phyloP scores from a whole-genome alignment of 1,140 invertebrate species.

The Palaemon carinicauda region DNA sequence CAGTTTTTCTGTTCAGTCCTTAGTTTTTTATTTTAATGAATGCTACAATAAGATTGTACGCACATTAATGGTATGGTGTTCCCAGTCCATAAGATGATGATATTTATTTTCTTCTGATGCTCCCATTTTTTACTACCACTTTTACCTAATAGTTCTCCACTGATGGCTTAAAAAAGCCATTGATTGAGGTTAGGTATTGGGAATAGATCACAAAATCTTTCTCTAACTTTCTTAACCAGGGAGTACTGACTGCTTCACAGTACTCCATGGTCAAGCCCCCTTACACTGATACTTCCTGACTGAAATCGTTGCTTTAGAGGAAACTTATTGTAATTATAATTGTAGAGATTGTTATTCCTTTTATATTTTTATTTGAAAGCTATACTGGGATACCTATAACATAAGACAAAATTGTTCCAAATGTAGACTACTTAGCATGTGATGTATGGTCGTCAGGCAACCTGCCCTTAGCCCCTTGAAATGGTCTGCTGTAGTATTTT shows the following conservation, averaged over 20 bases:
- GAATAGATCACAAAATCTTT: slow-evolving; percentile 42
- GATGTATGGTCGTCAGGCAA: slow-evolving; percentile 43
- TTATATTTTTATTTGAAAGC: slow-evolving; percentile 12
- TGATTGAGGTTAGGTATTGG: neutral
- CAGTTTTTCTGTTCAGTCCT: neutral
- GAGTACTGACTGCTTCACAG: slow-evolving; percentile 58
- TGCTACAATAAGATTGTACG: slow-evolving; percentile 44
- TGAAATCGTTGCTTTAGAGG: slow-evolving; percentile 29
- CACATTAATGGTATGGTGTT: slow-evolving; percentile 42
- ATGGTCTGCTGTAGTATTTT: neutral
- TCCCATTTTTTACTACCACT: neutral
- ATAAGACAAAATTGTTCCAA: slow-evolving; percentile 47
- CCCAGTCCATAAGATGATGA: slow-evolving; percentile 5
- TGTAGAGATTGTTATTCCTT: slow-evolving; percentile 18
- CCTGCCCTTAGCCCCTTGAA: neutral
- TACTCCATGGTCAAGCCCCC: slow-evolving; percentile 48
- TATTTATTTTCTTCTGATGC: slow-evolving; percentile 32
- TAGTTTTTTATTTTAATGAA: slow-evolving; percentile 15
- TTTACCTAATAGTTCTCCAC: too few relatives aligned
- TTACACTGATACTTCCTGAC: slow-evolving; percentile 17
- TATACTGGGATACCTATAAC: slow-evolving; percentile 47
- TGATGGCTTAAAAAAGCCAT: too few relatives aligned
- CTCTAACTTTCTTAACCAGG: slow-evolving; percentile 26
- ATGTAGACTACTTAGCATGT: slow-evolving; percentile 51
- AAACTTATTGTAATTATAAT: slow-evolving; percentile 19